Percentiles rank a stretch among this genome's conserved stretches.
These are phyloP conservation scores for Basileuterus tristriatus DNA, from an alignment of 2,797 vertebrate genomes.

Conservation along the genomic window DNA sequence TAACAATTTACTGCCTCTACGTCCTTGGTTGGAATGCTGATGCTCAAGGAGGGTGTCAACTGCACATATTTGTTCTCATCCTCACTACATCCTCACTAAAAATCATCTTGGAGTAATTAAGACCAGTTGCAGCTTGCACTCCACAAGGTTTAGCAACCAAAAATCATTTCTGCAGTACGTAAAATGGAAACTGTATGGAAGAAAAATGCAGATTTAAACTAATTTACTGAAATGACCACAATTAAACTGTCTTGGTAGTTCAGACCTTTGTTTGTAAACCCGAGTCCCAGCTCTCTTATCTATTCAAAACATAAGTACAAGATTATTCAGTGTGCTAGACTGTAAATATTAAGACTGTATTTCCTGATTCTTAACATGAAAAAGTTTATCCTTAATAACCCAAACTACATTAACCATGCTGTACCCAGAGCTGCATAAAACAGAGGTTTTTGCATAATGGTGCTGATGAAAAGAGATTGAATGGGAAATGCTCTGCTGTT, in stretches of 20 bases:
- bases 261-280: slow-evolving; percentile 35
- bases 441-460: neutral
- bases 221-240: neutral
- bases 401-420: neutral
- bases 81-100: neutral
- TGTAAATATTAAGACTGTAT: slow-evolving; percentile 49
- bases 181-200: neutral
- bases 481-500: neutral
- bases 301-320: slow-evolving; percentile 23
- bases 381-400: slow-evolving; percentile 19
- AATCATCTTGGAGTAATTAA: neutral
- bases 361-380: slow-evolving; percentile 19
- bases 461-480: neutral
- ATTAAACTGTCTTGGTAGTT: neutral
- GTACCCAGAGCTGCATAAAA: neutral
- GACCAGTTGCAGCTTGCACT: neutral
- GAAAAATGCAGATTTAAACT: slow-evolving; percentile 2
- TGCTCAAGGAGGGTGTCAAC: neutral
- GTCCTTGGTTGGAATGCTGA: neutral
- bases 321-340: slow-evolving; percentile 42
- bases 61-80: neutral
- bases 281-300: neutral
- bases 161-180: neutral
- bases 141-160: neutral
- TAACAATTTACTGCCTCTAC: neutral